Percentiles rank a stretch among this genome's conserved stretches.
Evolutionary conservation across 2,113 vertebrate species (phyloP).

Genomic region (Picathartes gymnocephalus): DNA sequence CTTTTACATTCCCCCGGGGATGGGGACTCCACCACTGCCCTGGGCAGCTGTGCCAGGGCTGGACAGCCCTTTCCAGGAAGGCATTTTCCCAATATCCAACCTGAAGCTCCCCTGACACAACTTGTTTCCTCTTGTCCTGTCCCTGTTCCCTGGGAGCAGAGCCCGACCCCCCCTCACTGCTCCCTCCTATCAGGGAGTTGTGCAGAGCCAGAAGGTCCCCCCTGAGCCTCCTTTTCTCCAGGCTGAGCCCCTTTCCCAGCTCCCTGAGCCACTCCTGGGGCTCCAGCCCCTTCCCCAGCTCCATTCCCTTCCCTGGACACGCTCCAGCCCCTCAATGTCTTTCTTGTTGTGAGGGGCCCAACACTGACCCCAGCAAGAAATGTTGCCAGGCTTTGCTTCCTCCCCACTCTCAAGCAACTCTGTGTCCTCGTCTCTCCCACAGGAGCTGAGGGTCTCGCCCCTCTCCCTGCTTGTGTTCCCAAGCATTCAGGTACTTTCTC

Average conservation of each 20-base stretch:
- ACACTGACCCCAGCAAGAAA: not conserved
- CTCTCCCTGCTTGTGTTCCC: not conserved
- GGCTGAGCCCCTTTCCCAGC: not conserved
- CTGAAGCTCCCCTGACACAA: not conserved
- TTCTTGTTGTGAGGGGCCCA: not conserved
- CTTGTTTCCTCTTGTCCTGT: not conserved
- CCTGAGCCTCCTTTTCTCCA: not conserved
- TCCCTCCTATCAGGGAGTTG: not conserved
- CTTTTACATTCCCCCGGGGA: too few species aligned
- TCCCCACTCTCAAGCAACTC: not conserved
- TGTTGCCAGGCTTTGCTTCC: not conserved
- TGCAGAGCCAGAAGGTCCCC: not conserved
- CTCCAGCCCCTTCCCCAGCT: not conserved
- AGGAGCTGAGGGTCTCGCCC: rapidly evolving
- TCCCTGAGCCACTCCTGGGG: rapidly evolving
- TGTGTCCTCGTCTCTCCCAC: not conserved
- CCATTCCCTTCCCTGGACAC: rapidly evolving
- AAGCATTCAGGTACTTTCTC: not conserved
- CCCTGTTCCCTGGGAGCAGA: not conserved
- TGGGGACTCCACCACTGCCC: rapidly evolving
- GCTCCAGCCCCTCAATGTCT: not conserved
- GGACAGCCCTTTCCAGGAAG: not conserved
- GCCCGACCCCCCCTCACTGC: rapidly evolving
- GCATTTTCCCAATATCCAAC: not conserved
- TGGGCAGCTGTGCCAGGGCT: not conserved